A percentile compares a stretch with the other conserved stretches of the same genome.
phyloP scores from a whole-genome alignment of 2,113 vertebrate genomes.

The Anas platyrhynchos region DNA sequence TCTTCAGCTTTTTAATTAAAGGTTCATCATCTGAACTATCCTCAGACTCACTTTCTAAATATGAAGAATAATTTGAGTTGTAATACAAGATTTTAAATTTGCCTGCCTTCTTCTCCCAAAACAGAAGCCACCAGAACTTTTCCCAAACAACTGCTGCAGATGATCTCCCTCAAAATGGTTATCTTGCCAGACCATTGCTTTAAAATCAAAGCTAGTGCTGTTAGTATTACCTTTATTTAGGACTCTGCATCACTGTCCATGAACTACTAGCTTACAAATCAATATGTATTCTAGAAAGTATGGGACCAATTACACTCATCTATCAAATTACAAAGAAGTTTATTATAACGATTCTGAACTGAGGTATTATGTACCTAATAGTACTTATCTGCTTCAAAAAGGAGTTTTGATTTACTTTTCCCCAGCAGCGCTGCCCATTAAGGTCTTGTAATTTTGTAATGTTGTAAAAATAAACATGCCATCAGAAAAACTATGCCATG shows the following conservation, averaged over 20 bases:
- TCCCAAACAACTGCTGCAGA: not conserved
- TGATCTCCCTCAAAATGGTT: not conserved
- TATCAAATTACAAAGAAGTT: not conserved
- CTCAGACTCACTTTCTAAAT: conserved; percentile 83
- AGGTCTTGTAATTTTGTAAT: not conserved
- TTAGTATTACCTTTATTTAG: not conserved
- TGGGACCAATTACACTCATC: not conserved
- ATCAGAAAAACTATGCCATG: not conserved
- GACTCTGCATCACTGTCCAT: not conserved
- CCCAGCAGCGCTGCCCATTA: accelerated
- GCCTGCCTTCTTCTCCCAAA: not conserved
- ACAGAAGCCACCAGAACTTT: not conserved
- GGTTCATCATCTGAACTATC: conserved; percentile 94
- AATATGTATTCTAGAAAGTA: not conserved
- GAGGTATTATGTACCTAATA: not conserved
- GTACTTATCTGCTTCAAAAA: not conserved
- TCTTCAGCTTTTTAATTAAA: conserved; percentile 92
- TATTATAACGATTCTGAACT: not conserved
- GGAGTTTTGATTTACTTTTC: not conserved
- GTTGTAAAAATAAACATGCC: not conserved
- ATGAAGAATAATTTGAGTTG: conserved; percentile 22
- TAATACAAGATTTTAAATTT: not conserved
- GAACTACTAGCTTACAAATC: not conserved
- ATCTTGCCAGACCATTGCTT: not conserved
- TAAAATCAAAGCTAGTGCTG: not conserved